phyloP scores from a whole-genome alignment of 2,113 vertebrate genomes.

The Nerophis ophidion region DNA sequence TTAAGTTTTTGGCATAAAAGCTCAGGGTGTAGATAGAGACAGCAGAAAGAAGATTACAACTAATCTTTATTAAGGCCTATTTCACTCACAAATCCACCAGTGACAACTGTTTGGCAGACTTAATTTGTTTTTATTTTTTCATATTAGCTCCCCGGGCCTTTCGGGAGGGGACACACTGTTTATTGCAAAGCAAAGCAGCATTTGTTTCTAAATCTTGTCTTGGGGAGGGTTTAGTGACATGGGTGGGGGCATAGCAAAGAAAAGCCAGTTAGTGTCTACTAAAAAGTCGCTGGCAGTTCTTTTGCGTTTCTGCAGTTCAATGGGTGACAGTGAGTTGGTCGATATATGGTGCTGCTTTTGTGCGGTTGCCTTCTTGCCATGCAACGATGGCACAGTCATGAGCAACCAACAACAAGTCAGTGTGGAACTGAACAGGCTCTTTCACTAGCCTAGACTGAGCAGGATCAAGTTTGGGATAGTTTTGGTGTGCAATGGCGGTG shows the following conservation, averaged over 20 bases:
- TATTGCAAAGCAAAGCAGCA: constrained; percentile 50
- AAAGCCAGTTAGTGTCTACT: constrained; percentile 51
- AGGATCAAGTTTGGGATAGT: constrained; percentile 8
- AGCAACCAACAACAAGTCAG: background rate
- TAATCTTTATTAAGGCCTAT: constrained; percentile 76
- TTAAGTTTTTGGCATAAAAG: constrained; percentile 4
- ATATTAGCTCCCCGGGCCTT: constrained; percentile 22
- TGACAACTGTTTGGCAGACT: constrained; percentile 71
- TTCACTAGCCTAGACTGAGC: constrained; percentile 1
- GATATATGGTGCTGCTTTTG: constrained; percentile 29
- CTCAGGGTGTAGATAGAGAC: constrained; percentile 31
- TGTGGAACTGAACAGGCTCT: constrained; percentile 2
- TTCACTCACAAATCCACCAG: constrained; percentile 72
- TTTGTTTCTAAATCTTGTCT: constrained; percentile 61
- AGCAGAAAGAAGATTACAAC: constrained; percentile 71
- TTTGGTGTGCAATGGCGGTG: constrained; percentile 54
- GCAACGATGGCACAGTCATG: constrained; percentile 18
- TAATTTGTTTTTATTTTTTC: constrained; percentile 41
- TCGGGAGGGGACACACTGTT: constrained; percentile 41
- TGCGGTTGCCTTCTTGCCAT: constrained; percentile 19
- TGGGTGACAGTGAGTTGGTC: constrained; percentile 55
- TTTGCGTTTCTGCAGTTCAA: constrained; percentile 40
- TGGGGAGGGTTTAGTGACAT: constrained; percentile 53
- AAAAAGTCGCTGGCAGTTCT: constrained; percentile 45
- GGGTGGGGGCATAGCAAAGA: constrained; percentile 33